Conservation (phyloP, 2,113 vertebrate species). For the Pelvicachromis taeniatus region DNA sequence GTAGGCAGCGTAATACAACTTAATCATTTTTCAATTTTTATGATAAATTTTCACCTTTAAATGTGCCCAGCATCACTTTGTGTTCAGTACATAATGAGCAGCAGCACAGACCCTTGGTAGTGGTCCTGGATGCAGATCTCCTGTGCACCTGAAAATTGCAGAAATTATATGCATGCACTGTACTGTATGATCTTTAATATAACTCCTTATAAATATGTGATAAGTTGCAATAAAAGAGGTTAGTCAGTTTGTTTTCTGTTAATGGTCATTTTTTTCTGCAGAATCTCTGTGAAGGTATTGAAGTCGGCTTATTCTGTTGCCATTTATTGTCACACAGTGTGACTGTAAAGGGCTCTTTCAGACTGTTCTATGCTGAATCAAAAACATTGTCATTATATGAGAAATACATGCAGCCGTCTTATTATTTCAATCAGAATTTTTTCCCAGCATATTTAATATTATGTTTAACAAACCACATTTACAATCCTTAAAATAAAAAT, state of each 20-base stretch:
- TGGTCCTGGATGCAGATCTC: fast-evolving
- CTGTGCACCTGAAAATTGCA: neutral
- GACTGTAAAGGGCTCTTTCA: neutral
- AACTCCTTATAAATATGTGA: neutral
- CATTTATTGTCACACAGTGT: neutral
- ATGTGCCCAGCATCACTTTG: fast-evolving
- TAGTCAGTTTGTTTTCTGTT: fast-evolving
- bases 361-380: neutral
- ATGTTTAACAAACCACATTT: neutral
- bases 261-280: neutral
- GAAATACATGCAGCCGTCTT: fast-evolving
- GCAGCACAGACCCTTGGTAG: fast-evolving
- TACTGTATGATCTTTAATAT: fast-evolving
- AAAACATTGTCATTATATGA: neutral
- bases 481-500: neutral
- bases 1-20: fast-evolving
- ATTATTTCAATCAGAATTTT: neutral
- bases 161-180: neutral
- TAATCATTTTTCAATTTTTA: neutral
- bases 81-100: neutral
- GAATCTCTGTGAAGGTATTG: neutral
- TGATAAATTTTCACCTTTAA: neutral
- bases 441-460: fast-evolving
- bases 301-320: fast-evolving
- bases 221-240: neutral